Conservation (phyloP, 1,140 invertebrate genomes). For the Dinothrombium tinctorium region DNA sequence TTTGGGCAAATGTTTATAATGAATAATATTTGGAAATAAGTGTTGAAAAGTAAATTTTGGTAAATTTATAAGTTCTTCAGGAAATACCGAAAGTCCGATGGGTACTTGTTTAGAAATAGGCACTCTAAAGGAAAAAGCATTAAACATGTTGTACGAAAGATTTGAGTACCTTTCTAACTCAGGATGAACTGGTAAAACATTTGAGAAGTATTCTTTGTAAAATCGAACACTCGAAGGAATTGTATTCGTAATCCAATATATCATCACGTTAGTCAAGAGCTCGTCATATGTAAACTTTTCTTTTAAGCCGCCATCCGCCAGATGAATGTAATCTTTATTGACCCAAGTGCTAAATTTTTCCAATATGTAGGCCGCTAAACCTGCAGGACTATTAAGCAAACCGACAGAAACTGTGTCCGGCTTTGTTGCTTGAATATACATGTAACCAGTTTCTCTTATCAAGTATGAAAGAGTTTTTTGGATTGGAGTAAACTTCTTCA, state of each 20-base stretch:
- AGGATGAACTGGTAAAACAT: conserved; percentile 31
- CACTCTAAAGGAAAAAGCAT: not conserved
- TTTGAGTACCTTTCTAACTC: not conserved
- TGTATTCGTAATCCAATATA: conserved; percentile 54
- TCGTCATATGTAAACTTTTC: conserved; percentile 38
- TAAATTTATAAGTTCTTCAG: conserved; percentile 20
- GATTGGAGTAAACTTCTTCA: conserved; percentile 28
- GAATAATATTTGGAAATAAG: conserved; percentile 18
- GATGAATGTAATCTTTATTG: conserved; percentile 11
- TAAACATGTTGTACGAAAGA: not conserved
- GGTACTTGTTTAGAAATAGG: conserved; percentile 20
- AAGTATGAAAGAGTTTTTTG: conserved; percentile 20
- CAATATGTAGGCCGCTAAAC: conserved; percentile 37
- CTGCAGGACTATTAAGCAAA: conserved; percentile 6
- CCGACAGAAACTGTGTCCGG: conserved; percentile 59
- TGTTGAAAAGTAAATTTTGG: conserved; percentile 13
- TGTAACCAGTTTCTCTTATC: conserved; percentile 46
- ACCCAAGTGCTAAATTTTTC: conserved; percentile 45
- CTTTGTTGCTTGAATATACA: conserved; percentile 58
- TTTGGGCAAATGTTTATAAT: conserved; percentile 17
- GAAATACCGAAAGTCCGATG: conserved; percentile 20
- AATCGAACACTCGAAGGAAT: conserved; percentile 49
- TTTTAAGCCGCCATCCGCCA: conserved; percentile 43
- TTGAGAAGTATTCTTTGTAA: conserved; percentile 34
- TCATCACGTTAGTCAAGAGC: conserved; percentile 62